These are phyloP conservation scores for Pelosia muscerda DNA, from an alignment of 2,888 invertebrate genomes.

Conservation along the genomic window DNA sequence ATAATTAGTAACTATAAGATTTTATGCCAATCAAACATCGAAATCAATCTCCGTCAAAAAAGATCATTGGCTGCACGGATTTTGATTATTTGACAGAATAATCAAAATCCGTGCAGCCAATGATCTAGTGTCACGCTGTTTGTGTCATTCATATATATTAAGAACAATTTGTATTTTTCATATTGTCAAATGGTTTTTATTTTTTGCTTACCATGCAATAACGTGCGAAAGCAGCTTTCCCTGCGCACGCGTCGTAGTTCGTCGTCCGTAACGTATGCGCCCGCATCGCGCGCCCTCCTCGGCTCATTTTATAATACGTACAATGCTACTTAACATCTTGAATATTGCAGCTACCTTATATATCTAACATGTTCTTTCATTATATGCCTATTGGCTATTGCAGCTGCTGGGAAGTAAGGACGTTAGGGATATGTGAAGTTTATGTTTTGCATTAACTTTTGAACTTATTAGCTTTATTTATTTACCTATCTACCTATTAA, in stretches of 20 bases:
- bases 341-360: constrained; percentile 37
- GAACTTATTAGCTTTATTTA: too few species aligned
- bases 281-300: constrained; percentile 76
- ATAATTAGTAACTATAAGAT: too few species aligned
- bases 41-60: too few species aligned
- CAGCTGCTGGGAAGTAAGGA: constrained; percentile 40
- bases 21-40: too few species aligned
- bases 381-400: constrained; percentile 18
- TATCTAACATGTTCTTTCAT: constrained; percentile 26
- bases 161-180: background rate
- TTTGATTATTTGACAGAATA: too few species aligned
- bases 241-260: constrained; percentile 45
- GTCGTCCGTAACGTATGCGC: constrained; percentile 58
- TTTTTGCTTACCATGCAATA: background rate
- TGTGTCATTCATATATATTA: too few species aligned
- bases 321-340: constrained; percentile 56
- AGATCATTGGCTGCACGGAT: too few species aligned
- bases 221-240: constrained; percentile 38
- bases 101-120: background rate
- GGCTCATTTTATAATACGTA: constrained; percentile 53
- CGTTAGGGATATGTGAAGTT: constrained; percentile 13
- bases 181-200: background rate
- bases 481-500: background rate
- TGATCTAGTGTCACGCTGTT: background rate
- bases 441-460: background rate